Evolutionary conservation across 2,888 invertebrate species (phyloP).

Genomic region (Calliopum simillimum): DNA sequence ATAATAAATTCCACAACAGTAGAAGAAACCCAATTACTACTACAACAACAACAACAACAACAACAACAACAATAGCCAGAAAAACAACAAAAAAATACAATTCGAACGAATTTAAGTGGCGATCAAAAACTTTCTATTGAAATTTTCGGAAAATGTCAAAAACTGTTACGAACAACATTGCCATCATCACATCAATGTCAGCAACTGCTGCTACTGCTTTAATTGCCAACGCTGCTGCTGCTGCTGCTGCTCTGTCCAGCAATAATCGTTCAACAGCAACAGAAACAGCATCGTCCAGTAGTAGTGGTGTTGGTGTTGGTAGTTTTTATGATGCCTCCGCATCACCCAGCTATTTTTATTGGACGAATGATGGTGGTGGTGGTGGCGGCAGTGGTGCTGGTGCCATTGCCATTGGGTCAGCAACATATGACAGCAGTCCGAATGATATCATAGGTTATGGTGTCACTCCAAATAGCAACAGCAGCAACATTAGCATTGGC

Average conservation of each 20-base stretch:
- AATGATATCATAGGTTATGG: neutral
- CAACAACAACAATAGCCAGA: neutral
- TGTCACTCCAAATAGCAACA: neutral
- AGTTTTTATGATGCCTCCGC: conserved; percentile 40
- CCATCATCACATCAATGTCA: conserved; percentile 51
- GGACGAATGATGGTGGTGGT: conserved; percentile 41
- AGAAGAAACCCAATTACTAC: neutral
- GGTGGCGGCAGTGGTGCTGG: conserved; percentile 36
- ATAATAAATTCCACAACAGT: conserved; percentile 34
- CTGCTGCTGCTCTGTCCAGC: neutral
- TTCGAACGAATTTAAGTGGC: neutral
- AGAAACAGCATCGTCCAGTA: neutral
- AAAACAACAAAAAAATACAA: neutral
- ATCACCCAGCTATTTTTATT: conserved; percentile 48
- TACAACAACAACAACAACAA: neutral
- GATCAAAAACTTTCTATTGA: conserved; percentile 7
- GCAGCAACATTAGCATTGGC: conserved; percentile 30
- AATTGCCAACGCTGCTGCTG: neutral
- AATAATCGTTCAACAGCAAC: conserved; percentile 4
- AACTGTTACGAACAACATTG: conserved; percentile 46
- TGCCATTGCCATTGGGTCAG: neutral
- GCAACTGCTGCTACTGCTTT: conserved; percentile 41
- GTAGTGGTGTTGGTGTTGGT: conserved; percentile 11
- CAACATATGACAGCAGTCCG: neutral
- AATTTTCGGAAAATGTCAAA: conserved; percentile 43